These are phyloP conservation scores for Nothoprocta pentlandii DNA, from an alignment of 2,113 vertebrate genomes.

Conservation along the genomic window DNA sequence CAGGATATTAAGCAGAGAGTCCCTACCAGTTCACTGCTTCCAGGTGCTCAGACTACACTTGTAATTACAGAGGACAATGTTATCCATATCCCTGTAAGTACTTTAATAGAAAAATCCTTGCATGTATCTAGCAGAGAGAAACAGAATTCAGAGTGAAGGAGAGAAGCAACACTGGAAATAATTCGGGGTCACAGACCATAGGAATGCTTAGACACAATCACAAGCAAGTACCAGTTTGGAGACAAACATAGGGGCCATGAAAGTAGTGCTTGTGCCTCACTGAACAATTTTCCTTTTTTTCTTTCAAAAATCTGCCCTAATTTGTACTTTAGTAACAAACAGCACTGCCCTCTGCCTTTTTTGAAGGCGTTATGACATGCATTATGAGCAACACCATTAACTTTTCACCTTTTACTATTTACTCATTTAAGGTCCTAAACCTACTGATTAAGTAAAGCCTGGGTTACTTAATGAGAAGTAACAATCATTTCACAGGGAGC, in stretches of 20 bases:
- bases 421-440: constrained; percentile 58
- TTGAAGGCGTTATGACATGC: constrained; percentile 43
- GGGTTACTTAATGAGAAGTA: constrained; percentile 56
- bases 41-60: not conserved
- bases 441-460: constrained; percentile 48
- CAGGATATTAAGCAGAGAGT: not conserved
- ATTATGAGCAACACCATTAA: constrained; percentile 61
- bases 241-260: not conserved
- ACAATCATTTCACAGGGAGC: constrained; percentile 22
- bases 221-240: constrained; percentile 21
- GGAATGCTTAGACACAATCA: not conserved
- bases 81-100: not conserved
- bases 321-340: constrained; percentile 54
- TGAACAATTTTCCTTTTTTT: not conserved
- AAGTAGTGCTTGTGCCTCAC: not conserved
- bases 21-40: not conserved
- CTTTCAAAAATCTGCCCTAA: constrained; percentile 29
- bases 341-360: not conserved
- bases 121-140: not conserved
- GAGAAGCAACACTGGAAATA: not conserved
- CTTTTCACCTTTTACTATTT: constrained; percentile 48
- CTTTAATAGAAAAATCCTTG: not conserved
- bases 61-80: not conserved
- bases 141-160: not conserved
- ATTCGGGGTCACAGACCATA: not conserved